phyloP scores from a whole-genome alignment of 2,797 vertebrate genomes.

The Gambelia wislizenii region DNA sequence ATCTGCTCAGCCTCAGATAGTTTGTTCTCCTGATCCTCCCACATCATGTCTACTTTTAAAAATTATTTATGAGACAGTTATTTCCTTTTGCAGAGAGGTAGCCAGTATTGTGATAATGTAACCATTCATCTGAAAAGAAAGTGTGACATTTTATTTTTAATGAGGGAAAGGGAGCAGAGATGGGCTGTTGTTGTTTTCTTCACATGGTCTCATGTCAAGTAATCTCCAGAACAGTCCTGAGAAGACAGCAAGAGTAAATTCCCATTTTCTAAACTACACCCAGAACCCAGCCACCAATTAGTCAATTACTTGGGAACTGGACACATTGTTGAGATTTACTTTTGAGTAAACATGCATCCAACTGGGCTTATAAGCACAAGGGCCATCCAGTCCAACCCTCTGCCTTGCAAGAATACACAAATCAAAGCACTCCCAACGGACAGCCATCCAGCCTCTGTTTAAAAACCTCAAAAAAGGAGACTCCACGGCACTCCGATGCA shows the following conservation, averaged over 20 bases:
- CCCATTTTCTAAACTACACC: background rate
- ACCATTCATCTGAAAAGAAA: conserved; percentile 43
- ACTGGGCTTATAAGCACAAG: background rate
- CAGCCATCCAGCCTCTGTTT: too few species aligned
- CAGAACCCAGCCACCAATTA: background rate
- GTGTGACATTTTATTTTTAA: background rate
- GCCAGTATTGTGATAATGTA: conserved; percentile 57
- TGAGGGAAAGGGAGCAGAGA: accelerated
- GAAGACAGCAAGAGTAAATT: background rate
- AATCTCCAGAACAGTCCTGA: background rate
- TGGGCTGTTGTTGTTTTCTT: background rate
- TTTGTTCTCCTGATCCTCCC: conserved; percentile 18
- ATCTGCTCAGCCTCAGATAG: conserved; percentile 26
- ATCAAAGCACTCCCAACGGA: too few species aligned
- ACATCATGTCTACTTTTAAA: conserved; percentile 44
- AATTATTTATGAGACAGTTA: conserved; percentile 75
- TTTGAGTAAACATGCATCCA: background rate
- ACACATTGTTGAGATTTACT: background rate
- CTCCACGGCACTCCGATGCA: too few species aligned
- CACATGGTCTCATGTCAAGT: background rate
- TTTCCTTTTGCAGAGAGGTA: conserved; percentile 65
- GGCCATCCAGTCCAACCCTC: too few species aligned
- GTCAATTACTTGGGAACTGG: background rate
- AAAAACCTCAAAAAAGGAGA: too few species aligned
- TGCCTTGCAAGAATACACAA: too few species aligned